A percentile compares a stretch with the other conserved stretches of the same genome.
Evolutionary conservation across 2,888 invertebrate genomes (phyloP).

Genomic region (Limnephilus rhombicus): DNA sequence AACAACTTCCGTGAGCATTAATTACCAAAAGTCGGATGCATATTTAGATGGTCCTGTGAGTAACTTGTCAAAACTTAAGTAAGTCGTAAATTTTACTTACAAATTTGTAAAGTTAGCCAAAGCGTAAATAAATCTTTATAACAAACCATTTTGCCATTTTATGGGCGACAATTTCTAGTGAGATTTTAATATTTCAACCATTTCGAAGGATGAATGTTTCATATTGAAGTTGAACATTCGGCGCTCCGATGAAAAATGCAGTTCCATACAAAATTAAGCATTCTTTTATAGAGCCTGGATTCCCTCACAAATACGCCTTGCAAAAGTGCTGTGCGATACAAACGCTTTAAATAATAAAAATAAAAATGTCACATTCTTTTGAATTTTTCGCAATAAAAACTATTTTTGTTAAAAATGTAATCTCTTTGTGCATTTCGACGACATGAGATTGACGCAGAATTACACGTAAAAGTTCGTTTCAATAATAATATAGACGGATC

Average conservation of each 20-base stretch:
- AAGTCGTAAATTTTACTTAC: too few species aligned
- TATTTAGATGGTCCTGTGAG: too few species aligned
- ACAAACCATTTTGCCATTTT: background rate
- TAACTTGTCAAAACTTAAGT: too few species aligned
- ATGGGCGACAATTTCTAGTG: background rate
- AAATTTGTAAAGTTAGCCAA: too few species aligned
- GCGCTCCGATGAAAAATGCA: background rate
- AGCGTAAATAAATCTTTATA: too few species aligned
- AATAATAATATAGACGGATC: background rate
- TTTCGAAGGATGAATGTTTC: background rate
- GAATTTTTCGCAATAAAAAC: background rate
- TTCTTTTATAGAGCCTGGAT: background rate
- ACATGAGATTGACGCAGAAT: background rate
- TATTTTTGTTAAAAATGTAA: background rate
- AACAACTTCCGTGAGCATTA: too few species aligned
- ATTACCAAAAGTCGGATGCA: too few species aligned
- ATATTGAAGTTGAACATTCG: slow-evolving; percentile 1
- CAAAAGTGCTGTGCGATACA: background rate
- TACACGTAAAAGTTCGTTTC: too few species aligned
- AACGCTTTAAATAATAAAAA: background rate
- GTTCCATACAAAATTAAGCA: slow-evolving; percentile 19
- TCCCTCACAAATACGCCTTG: background rate
- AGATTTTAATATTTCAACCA: background rate
- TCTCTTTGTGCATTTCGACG: background rate
- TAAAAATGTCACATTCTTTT: background rate